A percentile compares a stretch with the other conserved stretches of the same genome.
Conservation (phyloP, 1,140 invertebrate species). For the Lysiphlebus fabarum region DNA sequence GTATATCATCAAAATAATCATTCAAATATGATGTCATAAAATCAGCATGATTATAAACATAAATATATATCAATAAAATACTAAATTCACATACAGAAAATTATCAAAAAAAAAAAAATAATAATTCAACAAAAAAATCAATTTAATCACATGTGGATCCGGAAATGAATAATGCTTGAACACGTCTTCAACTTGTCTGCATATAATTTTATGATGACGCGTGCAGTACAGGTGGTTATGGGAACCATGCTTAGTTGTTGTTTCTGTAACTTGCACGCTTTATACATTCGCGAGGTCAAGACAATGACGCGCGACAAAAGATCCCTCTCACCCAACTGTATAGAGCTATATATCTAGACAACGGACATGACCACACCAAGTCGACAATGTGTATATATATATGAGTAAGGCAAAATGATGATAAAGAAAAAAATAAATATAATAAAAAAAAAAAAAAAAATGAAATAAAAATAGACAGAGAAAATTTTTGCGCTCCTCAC, state of each 20-base stretch:
- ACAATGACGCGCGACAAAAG: conserved; percentile 27
- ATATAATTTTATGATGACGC: conserved; percentile 12
- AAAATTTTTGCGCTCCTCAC: not conserved
- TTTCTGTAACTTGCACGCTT: not conserved
- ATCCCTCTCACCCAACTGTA: conserved; percentile 26
- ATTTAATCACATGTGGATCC: no score
- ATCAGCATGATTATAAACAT: not conserved
- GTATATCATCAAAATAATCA: conserved; percentile 1
- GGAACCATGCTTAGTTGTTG: conserved; percentile 11
- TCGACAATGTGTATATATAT: not conserved
- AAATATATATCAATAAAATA: not conserved
- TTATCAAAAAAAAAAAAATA: no score
- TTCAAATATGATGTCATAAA: conserved; percentile 1
- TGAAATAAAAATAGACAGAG: not conserved
- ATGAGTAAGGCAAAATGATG: not conserved
- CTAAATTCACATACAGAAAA: no score
- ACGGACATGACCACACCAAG: conserved; percentile 30
- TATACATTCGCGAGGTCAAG: conserved; percentile 21
- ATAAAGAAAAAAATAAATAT: not conserved
- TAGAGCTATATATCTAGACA: conserved; percentile 17
- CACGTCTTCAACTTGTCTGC: not conserved
- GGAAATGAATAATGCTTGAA: conserved; percentile 9
- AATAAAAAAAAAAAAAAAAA: not conserved
- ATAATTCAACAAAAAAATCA: no score
- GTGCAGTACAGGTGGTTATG: conserved; percentile 24